Percentiles rank a stretch among this genome's conserved stretches.
Conservation (phyloP, 53 echinoderm and acorn worm species). For the Apostichopus leukothele region DNA sequence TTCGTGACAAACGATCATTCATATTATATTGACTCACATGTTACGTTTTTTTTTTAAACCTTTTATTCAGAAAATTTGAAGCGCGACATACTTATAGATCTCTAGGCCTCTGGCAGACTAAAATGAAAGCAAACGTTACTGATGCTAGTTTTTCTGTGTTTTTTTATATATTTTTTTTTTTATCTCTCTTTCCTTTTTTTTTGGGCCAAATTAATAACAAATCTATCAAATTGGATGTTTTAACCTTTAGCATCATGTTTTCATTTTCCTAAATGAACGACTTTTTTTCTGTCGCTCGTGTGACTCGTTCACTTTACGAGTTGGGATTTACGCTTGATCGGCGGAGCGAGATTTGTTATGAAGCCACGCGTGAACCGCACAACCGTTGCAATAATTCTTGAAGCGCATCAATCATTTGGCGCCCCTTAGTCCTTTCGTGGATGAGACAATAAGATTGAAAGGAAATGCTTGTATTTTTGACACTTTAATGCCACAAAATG, state of each 20-base stretch:
- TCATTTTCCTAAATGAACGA: not conserved
- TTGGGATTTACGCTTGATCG: slow-evolving; percentile 22
- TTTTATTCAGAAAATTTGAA: too few relatives aligned
- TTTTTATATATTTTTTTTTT: too few relatives aligned
- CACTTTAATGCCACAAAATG: slow-evolving; percentile 25
- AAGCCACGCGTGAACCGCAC: slow-evolving; percentile 37
- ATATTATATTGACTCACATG: too few relatives aligned
- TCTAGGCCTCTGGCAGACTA: too few relatives aligned
- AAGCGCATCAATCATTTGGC: slow-evolving; percentile 36
- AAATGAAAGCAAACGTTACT: too few relatives aligned
- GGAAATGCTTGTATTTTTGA: slow-evolving; percentile 28
- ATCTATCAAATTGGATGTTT: slow-evolving; percentile 38
- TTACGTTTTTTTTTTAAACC: too few relatives aligned
- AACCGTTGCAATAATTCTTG: slow-evolving; percentile 32
- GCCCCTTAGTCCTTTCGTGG: slow-evolving; percentile 31
- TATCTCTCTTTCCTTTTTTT: not conserved
- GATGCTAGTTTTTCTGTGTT: too few relatives aligned
- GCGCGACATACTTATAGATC: too few relatives aligned
- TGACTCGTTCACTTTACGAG: not conserved
- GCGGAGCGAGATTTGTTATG: slow-evolving; percentile 35
- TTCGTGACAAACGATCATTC: too few relatives aligned
- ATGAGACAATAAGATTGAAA: slow-evolving; percentile 22
- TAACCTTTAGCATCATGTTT: not conserved
- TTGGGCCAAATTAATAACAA: slow-evolving; percentile 37
- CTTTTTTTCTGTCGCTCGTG: not conserved